Evolutionary conservation across 2,113 vertebrate genomes (phyloP).

Genomic region (Odontesthes bonariensis): DNA sequence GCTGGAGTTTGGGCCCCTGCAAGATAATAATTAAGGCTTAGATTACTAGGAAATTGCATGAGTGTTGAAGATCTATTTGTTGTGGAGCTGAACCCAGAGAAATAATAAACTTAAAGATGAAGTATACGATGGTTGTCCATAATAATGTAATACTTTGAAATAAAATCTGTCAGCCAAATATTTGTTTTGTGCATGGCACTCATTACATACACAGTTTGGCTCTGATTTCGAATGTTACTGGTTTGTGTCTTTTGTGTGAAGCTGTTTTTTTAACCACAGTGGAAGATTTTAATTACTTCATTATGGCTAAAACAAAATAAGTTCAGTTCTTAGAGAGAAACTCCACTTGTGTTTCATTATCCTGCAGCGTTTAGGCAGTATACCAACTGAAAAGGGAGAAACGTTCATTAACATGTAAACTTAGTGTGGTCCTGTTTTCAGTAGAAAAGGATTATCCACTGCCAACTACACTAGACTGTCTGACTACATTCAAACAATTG

Average conservation of each 20-base stretch:
- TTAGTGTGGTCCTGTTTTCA: background rate
- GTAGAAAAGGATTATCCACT: background rate
- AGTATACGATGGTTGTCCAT: background rate
- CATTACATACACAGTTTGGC: constrained; percentile 15
- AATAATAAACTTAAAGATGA: background rate
- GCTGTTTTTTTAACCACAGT: constrained; percentile 6
- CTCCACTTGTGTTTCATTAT: background rate
- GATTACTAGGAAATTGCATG: background rate
- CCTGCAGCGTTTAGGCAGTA: background rate
- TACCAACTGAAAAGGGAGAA: background rate
- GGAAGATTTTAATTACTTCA: constrained; percentile 20
- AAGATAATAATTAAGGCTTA: background rate
- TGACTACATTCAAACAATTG: constrained; percentile 10
- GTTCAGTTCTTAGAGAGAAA: constrained; percentile 11
- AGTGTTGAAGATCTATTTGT: background rate
- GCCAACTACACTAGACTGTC: constrained; percentile 4
- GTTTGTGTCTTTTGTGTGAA: constrained; percentile 9
- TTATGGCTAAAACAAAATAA: constrained; percentile 8
- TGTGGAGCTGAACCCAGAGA: background rate
- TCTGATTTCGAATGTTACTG: background rate
- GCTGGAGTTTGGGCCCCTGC: background rate
- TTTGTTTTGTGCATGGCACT: constrained; percentile 30
- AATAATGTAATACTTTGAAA: constrained; percentile 8
- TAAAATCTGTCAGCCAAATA: background rate
- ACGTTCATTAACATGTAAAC: background rate